phyloP scores from a whole-genome alignment of 2,113 vertebrate genomes.

The Rhizomys pruinosus region DNA sequence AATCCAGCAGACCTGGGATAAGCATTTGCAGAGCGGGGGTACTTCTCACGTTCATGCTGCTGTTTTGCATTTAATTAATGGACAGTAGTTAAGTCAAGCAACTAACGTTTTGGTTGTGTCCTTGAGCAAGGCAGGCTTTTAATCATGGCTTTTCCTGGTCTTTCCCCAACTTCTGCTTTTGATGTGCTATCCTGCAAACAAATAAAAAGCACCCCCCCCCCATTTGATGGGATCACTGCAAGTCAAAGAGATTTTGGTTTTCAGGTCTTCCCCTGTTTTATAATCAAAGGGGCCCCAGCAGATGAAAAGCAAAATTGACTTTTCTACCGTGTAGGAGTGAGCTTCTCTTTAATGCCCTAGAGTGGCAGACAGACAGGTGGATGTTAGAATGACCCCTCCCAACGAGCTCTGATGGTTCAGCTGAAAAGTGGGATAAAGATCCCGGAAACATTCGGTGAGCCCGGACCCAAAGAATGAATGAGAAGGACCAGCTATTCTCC shows the following conservation, averaged over 20 bases:
- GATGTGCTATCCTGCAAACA: slow-evolving; percentile 37
- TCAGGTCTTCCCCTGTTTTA: slow-evolving; percentile 66
- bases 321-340: slow-evolving; percentile 12
- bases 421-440: slow-evolving; percentile 48
- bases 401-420: background rate
- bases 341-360: slow-evolving; percentile 26
- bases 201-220: slow-evolving; percentile 1
- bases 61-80: slow-evolving; percentile 75
- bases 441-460: slow-evolving; percentile 32
- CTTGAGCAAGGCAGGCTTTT: slow-evolving; percentile 48
- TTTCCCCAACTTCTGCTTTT: slow-evolving; percentile 39
- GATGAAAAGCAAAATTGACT: slow-evolving; percentile 69
- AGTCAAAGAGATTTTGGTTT: slow-evolving; percentile 68
- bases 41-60: slow-evolving; percentile 35
- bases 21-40: background rate
- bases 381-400: background rate
- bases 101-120: slow-evolving; percentile 48
- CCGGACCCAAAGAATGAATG: slow-evolving; percentile 26
- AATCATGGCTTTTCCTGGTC: slow-evolving; percentile 32
- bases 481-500: slow-evolving; percentile 51
- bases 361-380: background rate
- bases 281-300: slow-evolving; percentile 80
- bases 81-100: slow-evolving; percentile 58
- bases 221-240: slow-evolving; percentile 65
- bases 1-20: background rate